Base-by-base conservation (phyloP, 2,797 vertebrate genomes). In the Acanthornis magna region DNA sequence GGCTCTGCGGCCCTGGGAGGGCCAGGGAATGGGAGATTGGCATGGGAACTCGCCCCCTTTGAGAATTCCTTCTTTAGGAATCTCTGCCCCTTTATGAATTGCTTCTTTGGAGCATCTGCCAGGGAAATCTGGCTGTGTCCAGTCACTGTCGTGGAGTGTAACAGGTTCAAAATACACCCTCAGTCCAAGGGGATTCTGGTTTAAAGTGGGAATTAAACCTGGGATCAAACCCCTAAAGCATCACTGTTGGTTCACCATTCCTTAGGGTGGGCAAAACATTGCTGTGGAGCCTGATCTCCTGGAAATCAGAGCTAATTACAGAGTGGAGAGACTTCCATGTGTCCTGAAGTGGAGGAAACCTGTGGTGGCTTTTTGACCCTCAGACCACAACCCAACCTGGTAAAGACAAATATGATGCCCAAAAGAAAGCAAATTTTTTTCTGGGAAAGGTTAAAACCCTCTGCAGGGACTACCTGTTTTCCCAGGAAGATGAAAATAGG, bases 121-220 rank as follows among this genome's bases (percentile, higher is more conserved):
- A 40, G 50, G 54, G 85, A 40, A 58, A 62, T 68, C 25, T 25
- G 50, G 17, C 80, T 50, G 43, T 5, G 4, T 45, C 23, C 3
- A 2, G 48, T 76, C 62, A 5, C n/a, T 0, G 0, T 11, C 0
- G 0, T 8, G 5, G 63, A 47, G 53, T 0, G 4, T 19, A 29
- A 77, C 38, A 8, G 60, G 43, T 76, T 84, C 15, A 3, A 79
- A 79, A 18, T 10, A 4, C 11, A 7, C 11, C 3, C 1, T 1
- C 2, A 3, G n/a, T 8, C 23, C 0, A 0, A 34, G 58, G 67
- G 48, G 29, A 8, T 27, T 7, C 3, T 16, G 12, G 23, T 23
- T 54, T 19, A 0, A 5, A 60, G 16, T 25, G 23, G 42, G 30
- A 25, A 12, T 82, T 50, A 43, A 81, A 62, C 6, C 55, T 45